These are phyloP conservation scores for Brachypalpus laphriformis DNA, from an alignment of 2,888 invertebrate species.

Conservation along the genomic window DNA sequence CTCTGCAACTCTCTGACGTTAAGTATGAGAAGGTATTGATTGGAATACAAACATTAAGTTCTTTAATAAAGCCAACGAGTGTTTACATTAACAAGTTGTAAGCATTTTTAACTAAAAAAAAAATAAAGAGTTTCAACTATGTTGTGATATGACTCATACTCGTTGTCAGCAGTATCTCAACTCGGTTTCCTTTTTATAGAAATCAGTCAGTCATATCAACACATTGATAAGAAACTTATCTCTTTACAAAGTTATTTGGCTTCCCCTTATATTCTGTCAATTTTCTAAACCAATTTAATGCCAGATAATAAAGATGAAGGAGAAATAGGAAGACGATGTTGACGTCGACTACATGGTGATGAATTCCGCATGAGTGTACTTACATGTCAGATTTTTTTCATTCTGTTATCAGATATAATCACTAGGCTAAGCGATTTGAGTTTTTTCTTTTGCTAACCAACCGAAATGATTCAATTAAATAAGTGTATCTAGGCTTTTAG, in stretches of 20 bases:
- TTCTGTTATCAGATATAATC: slow-evolving; percentile 18
- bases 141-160: neutral
- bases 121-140: neutral
- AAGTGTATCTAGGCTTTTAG: neutral
- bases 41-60: neutral
- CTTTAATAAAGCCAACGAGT: neutral
- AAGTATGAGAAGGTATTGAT: neutral
- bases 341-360: neutral
- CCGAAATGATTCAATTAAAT: slow-evolving; percentile 15
- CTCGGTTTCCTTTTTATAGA: neutral
- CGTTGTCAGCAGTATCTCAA: neutral
- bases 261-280: slow-evolving; percentile 42
- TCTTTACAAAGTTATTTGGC: slow-evolving; percentile 35
- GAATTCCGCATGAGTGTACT: neutral
- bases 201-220: slow-evolving; percentile 47
- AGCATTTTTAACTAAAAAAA: neutral
- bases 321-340: neutral
- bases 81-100: neutral
- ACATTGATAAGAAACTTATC: slow-evolving; percentile 46
- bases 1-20: neutral
- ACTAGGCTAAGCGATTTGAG: slow-evolving; percentile 9
- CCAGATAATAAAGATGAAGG: slow-evolving; percentile 21
- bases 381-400: neutral
- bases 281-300: slow-evolving; percentile 50
- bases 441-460: neutral